Percentiles rank a stretch among this genome's conserved stretches.
Conservation (phyloP, 2,113 vertebrate genomes). For the Colius striatus region DNA sequence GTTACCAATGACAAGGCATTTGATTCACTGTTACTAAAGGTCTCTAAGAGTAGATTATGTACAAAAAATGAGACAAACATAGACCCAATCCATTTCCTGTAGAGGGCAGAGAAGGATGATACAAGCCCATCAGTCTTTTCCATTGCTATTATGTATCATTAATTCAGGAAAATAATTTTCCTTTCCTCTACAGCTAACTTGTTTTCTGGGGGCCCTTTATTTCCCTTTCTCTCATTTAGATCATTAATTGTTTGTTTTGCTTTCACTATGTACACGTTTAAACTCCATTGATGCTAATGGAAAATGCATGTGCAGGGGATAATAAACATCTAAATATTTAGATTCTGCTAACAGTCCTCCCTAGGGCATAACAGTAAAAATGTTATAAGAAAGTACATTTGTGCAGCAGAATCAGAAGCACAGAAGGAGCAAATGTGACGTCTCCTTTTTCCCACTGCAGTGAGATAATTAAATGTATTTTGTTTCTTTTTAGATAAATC, state of each 20-base stretch:
- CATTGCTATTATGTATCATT: background rate
- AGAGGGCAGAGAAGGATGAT: background rate
- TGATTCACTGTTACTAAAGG: background rate
- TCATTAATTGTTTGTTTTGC: slow-evolving; percentile 41
- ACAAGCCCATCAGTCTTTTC: background rate
- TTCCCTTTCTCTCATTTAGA: background rate
- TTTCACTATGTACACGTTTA: background rate
- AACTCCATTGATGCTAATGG: slow-evolving; percentile 11
- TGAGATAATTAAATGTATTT: background rate
- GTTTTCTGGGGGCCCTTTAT: background rate
- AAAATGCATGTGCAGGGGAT: slow-evolving; percentile 15
- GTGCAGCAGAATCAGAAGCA: background rate
- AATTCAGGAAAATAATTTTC: slow-evolving; percentile 6
- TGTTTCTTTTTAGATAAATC: background rate
- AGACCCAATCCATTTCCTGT: background rate
- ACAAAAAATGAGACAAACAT: background rate
- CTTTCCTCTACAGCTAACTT: background rate
- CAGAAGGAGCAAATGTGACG: background rate
- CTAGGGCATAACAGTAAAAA: background rate
- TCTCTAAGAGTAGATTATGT: background rate
- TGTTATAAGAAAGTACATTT: background rate
- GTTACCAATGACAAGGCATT: background rate
- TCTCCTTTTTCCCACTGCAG: background rate
- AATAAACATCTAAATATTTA: slow-evolving; percentile 38
- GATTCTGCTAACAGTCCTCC: background rate